phyloP scores from a whole-genome alignment of 2,113 vertebrate genomes.

The Otolemur garnettii region DNA sequence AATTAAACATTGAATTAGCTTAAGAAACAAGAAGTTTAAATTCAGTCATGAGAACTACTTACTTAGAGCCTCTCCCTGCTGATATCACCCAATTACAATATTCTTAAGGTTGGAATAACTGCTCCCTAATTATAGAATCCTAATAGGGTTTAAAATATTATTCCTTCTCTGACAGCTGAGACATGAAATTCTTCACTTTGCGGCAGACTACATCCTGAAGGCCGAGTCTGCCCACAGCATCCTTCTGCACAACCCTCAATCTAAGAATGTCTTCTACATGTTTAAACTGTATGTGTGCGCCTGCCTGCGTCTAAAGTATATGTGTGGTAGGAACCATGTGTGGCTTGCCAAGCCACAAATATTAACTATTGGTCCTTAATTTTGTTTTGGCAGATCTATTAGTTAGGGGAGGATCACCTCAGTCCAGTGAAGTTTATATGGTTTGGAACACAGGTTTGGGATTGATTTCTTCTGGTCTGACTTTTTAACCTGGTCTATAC shows the following conservation, averaged over 20 bases:
- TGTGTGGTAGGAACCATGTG: not conserved
- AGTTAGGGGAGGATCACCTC: not conserved
- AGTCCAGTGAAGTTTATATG: not conserved
- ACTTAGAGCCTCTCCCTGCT: constrained; percentile 53
- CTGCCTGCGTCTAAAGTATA: not conserved
- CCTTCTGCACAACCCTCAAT: not conserved
- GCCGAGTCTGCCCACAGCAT: not conserved
- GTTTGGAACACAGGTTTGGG: not conserved
- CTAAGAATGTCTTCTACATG: not conserved
- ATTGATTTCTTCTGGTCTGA: not conserved
- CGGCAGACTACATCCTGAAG: not conserved
- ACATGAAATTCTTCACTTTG: constrained; percentile 44
- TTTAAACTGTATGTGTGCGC: not conserved
- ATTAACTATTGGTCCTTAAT: not conserved
- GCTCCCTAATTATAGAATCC: constrained; percentile 64
- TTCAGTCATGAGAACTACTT: constrained; percentile 50
- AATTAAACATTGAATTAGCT: constrained; percentile 71
- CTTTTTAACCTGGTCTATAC: not conserved
- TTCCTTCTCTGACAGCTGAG: constrained; percentile 26
- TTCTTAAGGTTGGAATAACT: constrained; percentile 38
- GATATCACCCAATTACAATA: constrained; percentile 64
- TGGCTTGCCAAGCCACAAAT: not conserved
- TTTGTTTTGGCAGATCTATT: not conserved
- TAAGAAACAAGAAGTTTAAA: constrained; percentile 69
- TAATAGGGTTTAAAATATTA: constrained; percentile 59